phyloP scores from a whole-genome alignment of 2,888 invertebrate species.

The Clunio marinus region DNA sequence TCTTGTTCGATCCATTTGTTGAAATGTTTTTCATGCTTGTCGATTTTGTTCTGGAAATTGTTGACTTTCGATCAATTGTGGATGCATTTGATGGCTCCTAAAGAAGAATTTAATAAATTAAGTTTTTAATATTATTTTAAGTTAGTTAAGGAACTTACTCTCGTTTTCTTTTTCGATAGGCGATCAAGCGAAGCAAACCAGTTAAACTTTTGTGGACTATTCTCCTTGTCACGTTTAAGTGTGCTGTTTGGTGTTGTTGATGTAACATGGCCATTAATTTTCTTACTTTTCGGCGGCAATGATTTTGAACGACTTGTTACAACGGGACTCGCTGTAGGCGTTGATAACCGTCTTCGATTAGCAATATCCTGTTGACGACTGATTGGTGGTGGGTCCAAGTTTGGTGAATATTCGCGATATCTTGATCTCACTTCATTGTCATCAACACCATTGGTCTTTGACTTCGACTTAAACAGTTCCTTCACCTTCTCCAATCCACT shows the following conservation, averaged over 20 bases:
- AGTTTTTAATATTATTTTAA: background rate
- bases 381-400: conserved; percentile 43
- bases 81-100: conserved; percentile 43
- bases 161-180: conserved; percentile 62
- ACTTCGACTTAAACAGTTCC: conserved; percentile 37
- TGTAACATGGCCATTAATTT: conserved; percentile 46
- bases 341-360: conserved; percentile 68
- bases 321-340: conserved; percentile 64
- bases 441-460: conserved; percentile 49
- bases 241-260: conserved; percentile 50
- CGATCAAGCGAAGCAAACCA: conserved; percentile 79
- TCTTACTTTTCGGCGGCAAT: conserved; percentile 47
- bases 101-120: conserved; percentile 46
- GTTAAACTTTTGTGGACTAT: conserved; percentile 56
- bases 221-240: conserved; percentile 47
- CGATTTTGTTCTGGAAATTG: conserved; percentile 47
- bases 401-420: conserved; percentile 59
- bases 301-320: conserved; percentile 60
- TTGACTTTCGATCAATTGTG: conserved; percentile 46
- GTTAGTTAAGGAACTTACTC: conserved; percentile 2
- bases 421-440: conserved; percentile 57
- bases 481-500: conserved; percentile 69
- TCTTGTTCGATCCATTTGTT: conserved; percentile 57
- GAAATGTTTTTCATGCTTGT: conserved; percentile 59
- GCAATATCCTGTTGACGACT: conserved; percentile 55